Conservation (phyloP, 2,888 invertebrate genomes). For the Schizotus pectinicornis region DNA sequence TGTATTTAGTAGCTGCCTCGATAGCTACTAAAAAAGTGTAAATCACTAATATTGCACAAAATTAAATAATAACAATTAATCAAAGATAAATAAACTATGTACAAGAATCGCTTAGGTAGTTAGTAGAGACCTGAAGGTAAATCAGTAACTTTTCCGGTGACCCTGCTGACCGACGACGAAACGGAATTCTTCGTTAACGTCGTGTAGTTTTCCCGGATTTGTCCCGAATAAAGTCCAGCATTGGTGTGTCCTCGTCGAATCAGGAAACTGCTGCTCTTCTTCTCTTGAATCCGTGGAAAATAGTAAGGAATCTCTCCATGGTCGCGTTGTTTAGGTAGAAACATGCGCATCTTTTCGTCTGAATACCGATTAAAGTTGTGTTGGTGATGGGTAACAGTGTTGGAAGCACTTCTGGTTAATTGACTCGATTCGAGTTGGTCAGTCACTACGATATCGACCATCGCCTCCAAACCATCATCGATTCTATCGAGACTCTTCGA, state of each 20-base stretch:
- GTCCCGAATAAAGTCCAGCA: slow-evolving; percentile 71
- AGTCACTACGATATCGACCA: slow-evolving; percentile 75
- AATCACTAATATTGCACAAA: slow-evolving; percentile 23
- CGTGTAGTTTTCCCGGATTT: slow-evolving; percentile 54
- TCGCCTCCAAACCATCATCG: slow-evolving; percentile 72
- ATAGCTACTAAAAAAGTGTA: slow-evolving; percentile 13
- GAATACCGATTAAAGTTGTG: slow-evolving; percentile 39
- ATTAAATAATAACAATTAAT: slow-evolving; percentile 3
- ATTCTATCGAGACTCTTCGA: slow-evolving; percentile 81
- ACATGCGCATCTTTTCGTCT: slow-evolving; percentile 56
- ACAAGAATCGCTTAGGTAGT: slow-evolving; percentile 10
- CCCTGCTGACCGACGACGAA: slow-evolving; percentile 38
- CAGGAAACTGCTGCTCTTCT: slow-evolving; percentile 63
- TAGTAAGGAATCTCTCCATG: slow-evolving; percentile 57
- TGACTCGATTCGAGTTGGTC: slow-evolving; percentile 39
- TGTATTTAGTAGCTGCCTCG: slow-evolving; percentile 2
- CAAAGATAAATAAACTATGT: slow-evolving; percentile 19
- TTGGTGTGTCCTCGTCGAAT: slow-evolving; percentile 68
- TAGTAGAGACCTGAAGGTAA: slow-evolving; percentile 77
- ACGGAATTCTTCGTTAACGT: slow-evolving; percentile 48
- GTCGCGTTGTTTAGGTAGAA: slow-evolving; percentile 48
- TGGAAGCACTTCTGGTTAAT: slow-evolving; percentile 48
- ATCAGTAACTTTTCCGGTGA: slow-evolving; percentile 70
- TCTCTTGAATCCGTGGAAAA: slow-evolving; percentile 56
- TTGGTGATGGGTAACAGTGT: slow-evolving; percentile 37